Base-by-base conservation (phyloP, 2,888 invertebrate genomes). In the Protonemura montana region DNA sequence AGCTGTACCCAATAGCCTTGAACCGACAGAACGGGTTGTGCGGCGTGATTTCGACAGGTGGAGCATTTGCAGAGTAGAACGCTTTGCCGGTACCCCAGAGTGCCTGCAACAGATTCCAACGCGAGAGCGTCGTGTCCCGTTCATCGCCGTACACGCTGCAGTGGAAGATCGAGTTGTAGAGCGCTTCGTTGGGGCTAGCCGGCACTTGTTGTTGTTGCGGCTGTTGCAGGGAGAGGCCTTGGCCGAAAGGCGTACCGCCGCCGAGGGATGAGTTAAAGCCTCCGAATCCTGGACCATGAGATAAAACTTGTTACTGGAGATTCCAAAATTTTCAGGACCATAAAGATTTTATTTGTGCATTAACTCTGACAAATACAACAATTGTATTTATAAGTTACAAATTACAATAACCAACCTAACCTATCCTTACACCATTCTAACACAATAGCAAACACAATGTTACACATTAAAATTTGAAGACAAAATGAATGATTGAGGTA, bases 21-120 rank as follows among this genome's bases (percentile, higher is more conserved):
- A 99, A 98, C 80, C 97, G 94, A 90, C 98, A 98, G 85, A 98
- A 94, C 0, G 97, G 97, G 91, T 99, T 99, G 89, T 97, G 96
- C 86, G 96, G 95, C 83, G 95, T 96, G 88, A 98, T 95, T 86
- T 97, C 96, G 6, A 98, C 94, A 0, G 97, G 95, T 0, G 94
- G 95, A 6, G 95, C 95, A 89, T 94, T 95, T 85, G 95, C 93
- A 59, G 94, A 95, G 91, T 96, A 98, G 90, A 95, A 97, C 0
- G 95, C 95, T 92, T 85, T 85, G 77, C 78, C 78, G 21, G 94
- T 94, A 26, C 97, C 97, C 96, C 97, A 96, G 88, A 95, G 94
- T 0, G 97, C 97, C 91, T 99, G 98, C 84, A 99, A 92, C 89
- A 98, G 95, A 91, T 99, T 99, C 96, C 98, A 98, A 90, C 97